Conservation (phyloP, 2,888 invertebrate genomes). For the Phytoseiulus persimilis region DNA sequence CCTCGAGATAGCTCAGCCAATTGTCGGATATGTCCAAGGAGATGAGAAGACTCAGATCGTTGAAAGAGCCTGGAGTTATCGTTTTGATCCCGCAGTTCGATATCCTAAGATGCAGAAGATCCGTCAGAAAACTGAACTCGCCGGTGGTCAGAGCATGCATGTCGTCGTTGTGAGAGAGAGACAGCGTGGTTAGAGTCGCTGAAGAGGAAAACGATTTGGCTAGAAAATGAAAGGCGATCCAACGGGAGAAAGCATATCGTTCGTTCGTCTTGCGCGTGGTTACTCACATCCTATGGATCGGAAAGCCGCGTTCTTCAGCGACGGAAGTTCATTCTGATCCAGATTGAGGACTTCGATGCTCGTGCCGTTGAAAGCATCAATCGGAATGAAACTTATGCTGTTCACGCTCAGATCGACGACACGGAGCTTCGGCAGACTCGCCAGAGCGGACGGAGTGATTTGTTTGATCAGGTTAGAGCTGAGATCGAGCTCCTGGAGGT, state of each 20-base stretch:
- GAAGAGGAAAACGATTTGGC: not conserved
- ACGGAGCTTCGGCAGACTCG: slow-evolving; percentile 9
- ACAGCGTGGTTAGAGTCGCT: not conserved
- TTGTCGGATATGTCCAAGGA: slow-evolving; percentile 13
- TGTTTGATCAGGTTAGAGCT: slow-evolving; percentile 25
- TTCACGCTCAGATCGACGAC: not conserved
- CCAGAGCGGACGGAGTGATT: slow-evolving; percentile 11
- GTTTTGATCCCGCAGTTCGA: slow-evolving; percentile 28
- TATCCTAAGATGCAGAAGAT: not conserved
- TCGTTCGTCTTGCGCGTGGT: not conserved
- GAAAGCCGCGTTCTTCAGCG: slow-evolving; percentile 14
- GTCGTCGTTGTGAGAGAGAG: slow-evolving; percentile 18
- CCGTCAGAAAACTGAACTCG: slow-evolving; percentile 10
- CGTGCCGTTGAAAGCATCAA: slow-evolving; percentile 31
- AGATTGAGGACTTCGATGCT: slow-evolving; percentile 19
- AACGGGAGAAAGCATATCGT: not conserved
- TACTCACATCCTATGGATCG: slow-evolving; percentile 12
- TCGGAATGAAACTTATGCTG: not conserved
- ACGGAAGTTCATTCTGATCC: slow-evolving; percentile 9
- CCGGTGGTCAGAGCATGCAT: slow-evolving; percentile 31
- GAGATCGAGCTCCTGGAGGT: slow-evolving; percentile 28
- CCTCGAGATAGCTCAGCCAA: slow-evolving; percentile 31
- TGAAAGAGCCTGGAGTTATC: slow-evolving; percentile 11
- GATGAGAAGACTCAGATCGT: slow-evolving; percentile 10
- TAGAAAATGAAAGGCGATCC: too few relatives aligned